Conservation (phyloP, 1,140 invertebrate genomes). For the Arctopsyche grandis region DNA sequence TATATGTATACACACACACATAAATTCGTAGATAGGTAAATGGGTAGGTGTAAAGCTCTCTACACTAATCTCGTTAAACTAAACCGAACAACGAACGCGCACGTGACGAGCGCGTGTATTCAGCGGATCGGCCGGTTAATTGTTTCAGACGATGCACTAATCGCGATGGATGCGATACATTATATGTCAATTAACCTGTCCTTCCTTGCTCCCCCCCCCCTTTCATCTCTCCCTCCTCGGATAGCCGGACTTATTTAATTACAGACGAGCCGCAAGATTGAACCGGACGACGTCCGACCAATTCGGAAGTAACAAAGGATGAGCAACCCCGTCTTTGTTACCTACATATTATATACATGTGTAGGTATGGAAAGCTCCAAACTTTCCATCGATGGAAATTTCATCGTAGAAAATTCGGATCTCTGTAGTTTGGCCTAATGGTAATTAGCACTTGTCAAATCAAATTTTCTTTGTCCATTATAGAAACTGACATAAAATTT, state of each 20-base stretch:
- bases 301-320: not conserved
- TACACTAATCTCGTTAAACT: slow-evolving; percentile 10
- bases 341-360: too few relatives aligned
- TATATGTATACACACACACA: too few relatives aligned
- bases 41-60: not conserved
- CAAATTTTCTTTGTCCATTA: too few relatives aligned
- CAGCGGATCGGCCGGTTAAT: slow-evolving; percentile 26
- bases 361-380: too few relatives aligned
- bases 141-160: slow-evolving; percentile 33
- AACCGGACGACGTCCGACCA: not conserved
- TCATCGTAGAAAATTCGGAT: too few relatives aligned
- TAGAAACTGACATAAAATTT: too few relatives aligned
- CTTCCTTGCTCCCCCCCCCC: not conserved
- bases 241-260: slow-evolving; percentile 38
- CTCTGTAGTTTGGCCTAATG: too few relatives aligned
- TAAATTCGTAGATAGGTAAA: too few relatives aligned
- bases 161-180: slow-evolving; percentile 28
- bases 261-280: not conserved
- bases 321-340: not conserved
- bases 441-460: too few relatives aligned
- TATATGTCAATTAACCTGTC: slow-evolving; percentile 43
- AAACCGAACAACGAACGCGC: not conserved
- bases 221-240: not conserved
- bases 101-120: too few relatives aligned
- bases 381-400: too few relatives aligned